Evolutionary conservation across 2,888 invertebrate species (phyloP).

Genomic region (Philonicus albiceps): DNA sequence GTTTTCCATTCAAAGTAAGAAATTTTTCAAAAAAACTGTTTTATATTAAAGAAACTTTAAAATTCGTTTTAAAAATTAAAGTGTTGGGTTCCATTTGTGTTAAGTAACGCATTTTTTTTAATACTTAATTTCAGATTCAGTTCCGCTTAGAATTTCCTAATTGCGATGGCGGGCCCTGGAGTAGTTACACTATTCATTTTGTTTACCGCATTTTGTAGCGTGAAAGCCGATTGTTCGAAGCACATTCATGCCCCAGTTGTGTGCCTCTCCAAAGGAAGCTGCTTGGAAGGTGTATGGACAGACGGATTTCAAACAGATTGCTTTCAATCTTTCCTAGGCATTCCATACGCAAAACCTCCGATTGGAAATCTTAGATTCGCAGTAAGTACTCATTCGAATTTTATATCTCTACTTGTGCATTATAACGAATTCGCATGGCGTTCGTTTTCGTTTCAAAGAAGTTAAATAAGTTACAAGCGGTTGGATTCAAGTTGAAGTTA

Average conservation of each 20-base stretch:
- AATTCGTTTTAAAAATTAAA: neutral
- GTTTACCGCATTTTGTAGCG: neutral
- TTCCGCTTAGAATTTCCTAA: neutral
- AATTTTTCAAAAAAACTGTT: neutral
- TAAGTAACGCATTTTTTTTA: neutral
- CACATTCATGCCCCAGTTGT: conserved; percentile 50
- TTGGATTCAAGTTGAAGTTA: no score
- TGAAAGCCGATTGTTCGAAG: neutral
- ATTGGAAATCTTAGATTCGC: conserved; percentile 56
- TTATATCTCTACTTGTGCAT: neutral
- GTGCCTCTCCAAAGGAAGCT: conserved; percentile 54
- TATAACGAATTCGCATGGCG: no score
- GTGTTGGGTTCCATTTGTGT: neutral
- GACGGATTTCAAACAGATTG: conserved; percentile 53
- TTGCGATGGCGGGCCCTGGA: neutral
- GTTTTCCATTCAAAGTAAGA: neutral
- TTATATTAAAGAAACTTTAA: neutral
- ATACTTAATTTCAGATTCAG: neutral
- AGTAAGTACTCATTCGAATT: conserved; percentile 53
- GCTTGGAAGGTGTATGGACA: conserved; percentile 54
- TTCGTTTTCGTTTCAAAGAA: no score
- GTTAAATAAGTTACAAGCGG: no score
- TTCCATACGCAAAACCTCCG: conserved; percentile 60
- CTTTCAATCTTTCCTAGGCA: conserved; percentile 60
- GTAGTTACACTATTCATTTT: neutral